These are phyloP conservation scores for Caenorhabditis becei DNA, from an alignment of 2,888 invertebrate genomes.

Conservation along the genomic window DNA sequence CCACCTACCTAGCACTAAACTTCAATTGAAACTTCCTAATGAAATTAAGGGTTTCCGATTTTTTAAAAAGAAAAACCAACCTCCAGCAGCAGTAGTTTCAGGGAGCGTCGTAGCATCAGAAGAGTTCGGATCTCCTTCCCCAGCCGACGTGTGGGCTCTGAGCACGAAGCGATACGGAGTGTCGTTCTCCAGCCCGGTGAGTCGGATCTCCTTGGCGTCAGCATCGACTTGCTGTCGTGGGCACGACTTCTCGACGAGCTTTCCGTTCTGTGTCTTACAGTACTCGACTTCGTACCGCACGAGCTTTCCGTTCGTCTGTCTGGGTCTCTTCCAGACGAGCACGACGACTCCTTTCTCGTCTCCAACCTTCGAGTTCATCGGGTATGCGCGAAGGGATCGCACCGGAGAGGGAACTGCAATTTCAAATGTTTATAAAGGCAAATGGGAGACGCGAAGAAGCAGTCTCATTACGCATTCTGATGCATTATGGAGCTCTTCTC, in stretches of 20 bases:
- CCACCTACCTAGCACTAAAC: no score
- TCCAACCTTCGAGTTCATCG: slow-evolving; percentile 73
- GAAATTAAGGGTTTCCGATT: no score
- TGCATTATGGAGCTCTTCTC: slow-evolving; percentile 5
- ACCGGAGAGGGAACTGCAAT: slow-evolving; percentile 77
- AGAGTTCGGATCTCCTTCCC: slow-evolving; percentile 87
- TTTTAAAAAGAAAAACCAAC: slow-evolving; percentile 24
- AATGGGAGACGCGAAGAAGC: slow-evolving; percentile 8
- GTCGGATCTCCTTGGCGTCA: slow-evolving; percentile 68
- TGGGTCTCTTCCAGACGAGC: slow-evolving; percentile 93
- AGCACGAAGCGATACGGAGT: slow-evolving; percentile 90
- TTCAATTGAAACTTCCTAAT: no score
- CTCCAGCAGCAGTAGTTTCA: slow-evolving; percentile 68
- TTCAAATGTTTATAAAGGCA: slow-evolving; percentile 43
- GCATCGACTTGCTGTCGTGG: slow-evolving; percentile 65
- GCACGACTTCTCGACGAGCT: slow-evolving; percentile 64
- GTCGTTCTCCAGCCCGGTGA: slow-evolving; percentile 86
- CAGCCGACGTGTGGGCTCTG: slow-evolving; percentile 90
- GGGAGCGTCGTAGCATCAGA: slow-evolving; percentile 79
- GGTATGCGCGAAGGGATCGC: slow-evolving; percentile 76
- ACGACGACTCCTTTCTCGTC: slow-evolving; percentile 83
- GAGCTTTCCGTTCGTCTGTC: slow-evolving; percentile 92
- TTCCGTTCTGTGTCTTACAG: slow-evolving; percentile 66
- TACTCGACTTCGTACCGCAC: slow-evolving; percentile 88
- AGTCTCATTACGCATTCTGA: slow-evolving; percentile 35